These are phyloP conservation scores for Pimpla rufipes DNA, from an alignment of 2,888 invertebrate genomes.

Conservation along the genomic window DNA sequence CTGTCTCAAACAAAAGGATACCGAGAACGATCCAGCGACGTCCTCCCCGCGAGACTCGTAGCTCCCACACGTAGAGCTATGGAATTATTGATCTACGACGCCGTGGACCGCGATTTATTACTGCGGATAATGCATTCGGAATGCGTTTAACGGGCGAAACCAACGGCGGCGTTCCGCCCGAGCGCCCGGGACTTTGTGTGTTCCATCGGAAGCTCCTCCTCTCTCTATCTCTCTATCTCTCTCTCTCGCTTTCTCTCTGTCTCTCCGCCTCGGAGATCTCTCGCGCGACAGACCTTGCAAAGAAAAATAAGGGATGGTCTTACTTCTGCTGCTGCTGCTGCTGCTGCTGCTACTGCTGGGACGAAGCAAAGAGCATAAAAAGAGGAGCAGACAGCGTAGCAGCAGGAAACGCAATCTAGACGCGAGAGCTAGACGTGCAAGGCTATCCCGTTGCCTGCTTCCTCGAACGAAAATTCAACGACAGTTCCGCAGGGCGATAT, in stretches of 20 bases:
- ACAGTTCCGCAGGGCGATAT: conserved; percentile 60
- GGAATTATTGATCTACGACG: conserved; percentile 83
- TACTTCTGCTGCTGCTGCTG: conserved; percentile 33
- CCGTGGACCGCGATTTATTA: conserved; percentile 81
- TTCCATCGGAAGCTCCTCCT: conserved; percentile 60
- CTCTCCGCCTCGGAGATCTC: conserved; percentile 12
- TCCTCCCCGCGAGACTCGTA: conserved; percentile 38
- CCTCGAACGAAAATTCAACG: conserved; percentile 68
- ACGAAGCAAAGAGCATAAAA: conserved; percentile 57
- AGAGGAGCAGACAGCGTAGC: conserved; percentile 61
- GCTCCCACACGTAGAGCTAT: conserved; percentile 71
- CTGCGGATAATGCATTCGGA: conserved; percentile 82
- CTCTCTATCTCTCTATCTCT: background rate
- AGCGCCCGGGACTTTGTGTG: conserved; percentile 66
- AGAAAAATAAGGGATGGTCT: conserved; percentile 69
- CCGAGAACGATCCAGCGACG: conserved; percentile 37
- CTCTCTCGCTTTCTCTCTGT: conserved; percentile 12
- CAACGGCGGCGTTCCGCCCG: conserved; percentile 71
- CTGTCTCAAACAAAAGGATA: conserved; percentile 37
- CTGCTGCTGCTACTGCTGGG: conserved; percentile 9
- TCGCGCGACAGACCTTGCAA: conserved; percentile 54
- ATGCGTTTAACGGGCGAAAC: conserved; percentile 81
- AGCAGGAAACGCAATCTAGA: conserved; percentile 69
- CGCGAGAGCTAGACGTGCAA: conserved; percentile 50
- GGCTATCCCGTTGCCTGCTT: conserved; percentile 41